Evolutionary conservation across 1,140 invertebrate species (phyloP), one percentile per base, ranked within the genome.

Genomic region (Sweltsa coloradensis): DNA sequence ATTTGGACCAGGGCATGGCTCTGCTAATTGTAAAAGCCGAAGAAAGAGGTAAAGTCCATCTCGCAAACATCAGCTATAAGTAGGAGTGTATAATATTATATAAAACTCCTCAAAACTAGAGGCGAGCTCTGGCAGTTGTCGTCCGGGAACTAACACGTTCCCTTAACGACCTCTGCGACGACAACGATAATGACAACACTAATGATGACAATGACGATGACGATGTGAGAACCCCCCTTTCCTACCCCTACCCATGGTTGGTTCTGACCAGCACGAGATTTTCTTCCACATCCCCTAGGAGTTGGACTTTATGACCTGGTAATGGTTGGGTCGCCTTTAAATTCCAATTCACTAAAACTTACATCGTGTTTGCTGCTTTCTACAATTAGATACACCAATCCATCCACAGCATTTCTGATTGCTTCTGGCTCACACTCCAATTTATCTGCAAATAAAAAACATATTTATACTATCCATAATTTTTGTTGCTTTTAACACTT

Each of bases 311-410:
- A 46, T 6, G 39, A 46, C 7, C 7, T 36, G 18, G 25, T 25
- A 21, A 21, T 9, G 3, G 5, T 19, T 44, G n/a, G 23, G 14
- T 13, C n/a, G 18, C 5, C 14, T n/a, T n/a, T n/a, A n/a, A n/a
- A n/a, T n/a, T n/a, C n/a, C n/a, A n/a, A n/a, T n/a, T n/a, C n/a
- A n/a, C n/a, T n/a, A n/a, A 47, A 18, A 45, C 46, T 60, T 63
- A 75, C 74, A 58, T 72, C 67, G 48, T 67, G 60, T 57, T 69
- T 73, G 53, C 65, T 71, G 49, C 64, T 61, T 51, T 75, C 63
- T 19, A 73, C 40, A 41, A 75, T 53, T 45, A 76, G 63, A 57
- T 75, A 65, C 3, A 74, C 57, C 16, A 75, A 54, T 36, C 67
- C 68, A 58, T 71, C 68, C 6, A 75, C 59, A 27, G 66, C 65